Base-by-base conservation (phyloP, 2,113 vertebrate genomes). In the Paramormyrops kingsleyae region DNA sequence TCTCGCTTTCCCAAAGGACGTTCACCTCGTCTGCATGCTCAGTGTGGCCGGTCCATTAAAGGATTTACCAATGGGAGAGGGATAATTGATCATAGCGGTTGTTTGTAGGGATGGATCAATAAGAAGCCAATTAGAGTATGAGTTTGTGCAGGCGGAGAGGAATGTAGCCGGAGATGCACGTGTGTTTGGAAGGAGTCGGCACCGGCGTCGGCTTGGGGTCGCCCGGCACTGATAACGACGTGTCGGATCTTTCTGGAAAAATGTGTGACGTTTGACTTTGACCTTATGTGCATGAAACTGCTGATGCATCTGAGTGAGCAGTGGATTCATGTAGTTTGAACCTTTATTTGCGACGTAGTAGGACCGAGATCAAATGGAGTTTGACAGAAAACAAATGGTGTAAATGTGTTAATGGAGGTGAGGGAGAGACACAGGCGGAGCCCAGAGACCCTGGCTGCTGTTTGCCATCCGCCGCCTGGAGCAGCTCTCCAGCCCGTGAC, bases 31-130 rank as follows among this genome's bases (percentile, higher is more conserved):
- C 24, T 66, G 88, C 87, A 53, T 42, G 31, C 42, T 31, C 88
- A 31, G 12, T 66, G 50, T 27, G 44, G 87, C 66, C 39, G 8
- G 44, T 87, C 21, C 62, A 88, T 85, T 91, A 87, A 90, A 50
- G 77, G 88, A 77, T 88, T 88, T 66, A 88, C 15, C 88, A 19
- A 56, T 49, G 47, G 88, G 88, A 88, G 52, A 8, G 89, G 66
- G 42, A 1, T 27, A 39, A 90, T 89, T 89, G 83, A 89, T 91
- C 83, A 42, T 46, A 89, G 59, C 6, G 53, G 87, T 50, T 88
- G 59, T 91, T 90, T 53, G 52, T 42, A 39, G 62, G 66, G 39
- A 13, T 19, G 17, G 88, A 89, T 91, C 91, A 52, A 89, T 91
- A 44, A 35, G 52, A 83, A 74, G 50, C 46, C 44, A 83, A 59